Evolutionary conservation across 2,113 vertebrate genomes (phyloP).

Genomic region (Daphoenositta chrysoptera): DNA sequence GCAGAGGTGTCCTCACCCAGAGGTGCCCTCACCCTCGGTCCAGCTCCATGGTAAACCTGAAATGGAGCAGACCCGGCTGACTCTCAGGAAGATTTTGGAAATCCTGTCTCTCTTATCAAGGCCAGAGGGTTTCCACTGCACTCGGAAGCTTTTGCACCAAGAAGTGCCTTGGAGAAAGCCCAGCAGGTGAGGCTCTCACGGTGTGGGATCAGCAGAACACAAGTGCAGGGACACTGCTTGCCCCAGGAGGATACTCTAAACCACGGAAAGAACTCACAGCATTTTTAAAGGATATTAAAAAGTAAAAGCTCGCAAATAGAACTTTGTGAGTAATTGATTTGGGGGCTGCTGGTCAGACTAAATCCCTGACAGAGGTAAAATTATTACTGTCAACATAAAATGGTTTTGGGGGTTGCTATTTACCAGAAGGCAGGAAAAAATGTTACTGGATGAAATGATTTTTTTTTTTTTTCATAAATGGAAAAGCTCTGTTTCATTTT

Average conservation of each 20-base stretch:
- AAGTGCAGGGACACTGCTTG: background rate
- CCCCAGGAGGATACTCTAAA: background rate
- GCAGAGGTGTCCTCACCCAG: no score
- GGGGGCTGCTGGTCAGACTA: background rate
- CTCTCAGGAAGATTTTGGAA: background rate
- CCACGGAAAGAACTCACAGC: background rate
- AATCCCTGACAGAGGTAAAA: background rate
- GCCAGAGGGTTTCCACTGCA: background rate
- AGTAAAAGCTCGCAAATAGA: background rate
- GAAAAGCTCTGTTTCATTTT: slow-evolving; percentile 3
- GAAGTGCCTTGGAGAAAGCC: background rate
- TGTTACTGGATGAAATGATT: background rate
- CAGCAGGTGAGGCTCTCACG: accelerated
- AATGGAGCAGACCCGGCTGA: accelerated
- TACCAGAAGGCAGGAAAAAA: background rate
- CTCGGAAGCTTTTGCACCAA: background rate
- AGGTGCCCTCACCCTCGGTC: background rate
- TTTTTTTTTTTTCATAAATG: background rate
- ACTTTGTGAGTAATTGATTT: background rate
- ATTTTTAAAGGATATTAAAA: background rate
- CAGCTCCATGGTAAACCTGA: accelerated
- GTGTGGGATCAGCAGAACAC: background rate
- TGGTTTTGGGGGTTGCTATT: background rate
- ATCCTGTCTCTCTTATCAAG: background rate
- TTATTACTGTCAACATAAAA: background rate